These are phyloP conservation scores for Charina bottae DNA, from an alignment of 2,113 vertebrate species.

Conservation along the genomic window DNA sequence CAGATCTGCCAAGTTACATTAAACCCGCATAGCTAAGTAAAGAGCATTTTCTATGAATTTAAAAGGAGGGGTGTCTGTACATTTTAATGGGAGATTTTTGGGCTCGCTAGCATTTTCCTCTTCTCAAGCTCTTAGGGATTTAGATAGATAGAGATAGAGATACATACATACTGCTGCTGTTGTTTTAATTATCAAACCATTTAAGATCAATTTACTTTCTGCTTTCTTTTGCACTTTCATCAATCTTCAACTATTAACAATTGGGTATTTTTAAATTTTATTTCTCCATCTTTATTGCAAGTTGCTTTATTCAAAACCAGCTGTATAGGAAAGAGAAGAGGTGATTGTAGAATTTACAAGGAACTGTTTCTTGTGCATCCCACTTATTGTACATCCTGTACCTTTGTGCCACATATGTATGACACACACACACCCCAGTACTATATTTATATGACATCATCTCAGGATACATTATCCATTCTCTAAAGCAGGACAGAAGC, in stretches of 20 bases:
- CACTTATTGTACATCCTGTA: too few relatives aligned
- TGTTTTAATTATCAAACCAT: conserved; percentile 72
- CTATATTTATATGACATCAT: neutral
- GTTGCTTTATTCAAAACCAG: conserved; percentile 8
- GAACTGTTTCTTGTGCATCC: neutral
- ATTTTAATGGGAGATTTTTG: conserved; percentile 64
- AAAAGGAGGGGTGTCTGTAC: conserved; percentile 70
- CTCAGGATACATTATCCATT: neutral
- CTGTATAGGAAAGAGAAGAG: neutral
- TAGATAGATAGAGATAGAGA: neutral
- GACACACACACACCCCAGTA: neutral
- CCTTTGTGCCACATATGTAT: neutral
- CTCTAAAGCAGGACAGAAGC: neutral
- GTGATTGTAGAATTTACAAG: neutral
- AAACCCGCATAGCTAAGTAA: conserved; percentile 83
- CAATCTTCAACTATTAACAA: neutral
- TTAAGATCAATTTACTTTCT: conserved; percentile 58
- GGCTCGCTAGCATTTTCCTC: conserved; percentile 55
- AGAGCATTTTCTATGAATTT: conserved; percentile 85
- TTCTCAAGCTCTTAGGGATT: neutral
- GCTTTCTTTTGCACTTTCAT: conserved; percentile 60
- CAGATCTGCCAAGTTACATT: conserved; percentile 85
- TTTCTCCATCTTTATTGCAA: conserved; percentile 26
- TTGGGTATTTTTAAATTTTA: conserved; percentile 40
- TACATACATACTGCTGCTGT: conserved; percentile 57